Evolutionary conservation across 2,113 vertebrate genomes (phyloP).

Genomic region (Xenotilapia flavipinnis): DNA sequence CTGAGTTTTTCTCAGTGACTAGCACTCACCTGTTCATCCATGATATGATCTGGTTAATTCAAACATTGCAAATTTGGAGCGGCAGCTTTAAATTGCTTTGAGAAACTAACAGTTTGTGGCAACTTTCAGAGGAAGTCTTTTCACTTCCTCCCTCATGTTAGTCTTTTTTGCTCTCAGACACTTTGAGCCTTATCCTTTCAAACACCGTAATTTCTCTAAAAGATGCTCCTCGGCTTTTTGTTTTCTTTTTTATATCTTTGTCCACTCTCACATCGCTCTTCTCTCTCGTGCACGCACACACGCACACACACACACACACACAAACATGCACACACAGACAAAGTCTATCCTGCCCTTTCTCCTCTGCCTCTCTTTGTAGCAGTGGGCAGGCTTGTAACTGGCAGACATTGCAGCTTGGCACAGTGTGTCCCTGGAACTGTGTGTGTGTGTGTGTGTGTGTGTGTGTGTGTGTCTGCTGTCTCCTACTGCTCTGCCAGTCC

Average conservation of each 20-base stretch:
- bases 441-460: background rate
- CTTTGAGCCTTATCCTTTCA: background rate
- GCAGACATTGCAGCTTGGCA: conserved; percentile 52
- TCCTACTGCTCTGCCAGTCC: conserved; percentile 56
- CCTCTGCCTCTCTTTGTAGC: conserved; percentile 36
- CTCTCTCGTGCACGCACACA: background rate
- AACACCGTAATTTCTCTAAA: background rate
- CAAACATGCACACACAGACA: background rate
- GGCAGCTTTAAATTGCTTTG: background rate
- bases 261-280: background rate
- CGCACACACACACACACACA: background rate
- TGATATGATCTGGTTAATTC: background rate
- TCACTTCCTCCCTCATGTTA: background rate
- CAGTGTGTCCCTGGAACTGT: conserved; percentile 43
- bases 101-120: background rate
- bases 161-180: background rate
- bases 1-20: background rate
- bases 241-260: background rate
- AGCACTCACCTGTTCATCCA: background rate
- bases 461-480: conserved; percentile 34
- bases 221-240: background rate
- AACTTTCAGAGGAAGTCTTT: background rate
- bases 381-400: conserved; percentile 48
- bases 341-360: conserved; percentile 15
- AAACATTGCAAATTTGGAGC: background rate